Conservation (phyloP, 1,140 invertebrate genomes). For the Drosophila triauraria region DNA sequence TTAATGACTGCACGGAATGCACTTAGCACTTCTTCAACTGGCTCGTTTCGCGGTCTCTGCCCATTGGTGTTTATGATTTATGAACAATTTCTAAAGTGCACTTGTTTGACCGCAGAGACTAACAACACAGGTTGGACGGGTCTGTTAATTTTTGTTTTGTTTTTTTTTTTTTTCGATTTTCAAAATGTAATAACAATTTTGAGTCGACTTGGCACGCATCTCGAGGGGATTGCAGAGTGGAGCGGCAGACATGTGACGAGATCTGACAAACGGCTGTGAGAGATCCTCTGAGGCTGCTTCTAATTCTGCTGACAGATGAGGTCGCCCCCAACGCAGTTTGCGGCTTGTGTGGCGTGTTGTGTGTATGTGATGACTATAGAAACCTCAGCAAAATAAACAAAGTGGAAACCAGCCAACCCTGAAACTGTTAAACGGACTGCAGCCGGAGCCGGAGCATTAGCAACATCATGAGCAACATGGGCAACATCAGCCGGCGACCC, state of each 20-base stretch:
- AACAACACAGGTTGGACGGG: constrained; percentile 80
- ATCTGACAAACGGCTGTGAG: constrained; percentile 44
- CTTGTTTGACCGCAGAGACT: constrained; percentile 82
- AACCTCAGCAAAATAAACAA: constrained; percentile 33
- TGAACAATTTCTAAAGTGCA: constrained; percentile 83
- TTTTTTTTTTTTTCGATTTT: constrained; percentile 43
- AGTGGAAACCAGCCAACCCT: constrained; percentile 72
- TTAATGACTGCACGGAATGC: constrained; percentile 67
- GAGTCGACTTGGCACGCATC: constrained; percentile 68
- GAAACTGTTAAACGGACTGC: constrained; percentile 74
- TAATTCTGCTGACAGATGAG: constrained; percentile 82
- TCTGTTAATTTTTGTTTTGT: constrained; percentile 37
- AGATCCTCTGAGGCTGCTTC: constrained; percentile 62
- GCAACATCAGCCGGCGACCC: constrained; percentile 58
- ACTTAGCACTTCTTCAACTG: constrained; percentile 77
- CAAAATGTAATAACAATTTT: constrained; percentile 78
- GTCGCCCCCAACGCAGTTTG: constrained; percentile 73
- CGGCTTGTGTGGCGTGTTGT: constrained; percentile 19
- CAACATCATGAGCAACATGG: constrained; percentile 31
- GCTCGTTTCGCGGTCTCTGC: constrained; percentile 45
- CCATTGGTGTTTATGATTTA: constrained; percentile 72
- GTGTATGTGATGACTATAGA: constrained; percentile 40
- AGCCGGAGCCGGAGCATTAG: constrained; percentile 34
- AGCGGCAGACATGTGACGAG: constrained; percentile 49
- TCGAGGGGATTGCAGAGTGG: constrained; percentile 24